Conservation (phyloP, 2,888 invertebrate species). For the Choristoneura rosaceana region DNA sequence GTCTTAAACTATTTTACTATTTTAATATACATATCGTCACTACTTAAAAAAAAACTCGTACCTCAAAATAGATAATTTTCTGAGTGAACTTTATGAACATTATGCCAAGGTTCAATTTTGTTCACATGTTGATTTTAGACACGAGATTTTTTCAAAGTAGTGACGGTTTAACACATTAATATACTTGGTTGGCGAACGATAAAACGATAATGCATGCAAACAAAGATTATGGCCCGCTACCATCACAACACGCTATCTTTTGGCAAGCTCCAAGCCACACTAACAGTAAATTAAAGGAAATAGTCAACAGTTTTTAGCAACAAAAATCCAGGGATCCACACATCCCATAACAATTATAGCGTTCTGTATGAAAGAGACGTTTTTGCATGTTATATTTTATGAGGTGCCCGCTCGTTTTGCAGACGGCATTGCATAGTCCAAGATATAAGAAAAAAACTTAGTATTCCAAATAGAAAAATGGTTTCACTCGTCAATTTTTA, state of each 20-base stretch:
- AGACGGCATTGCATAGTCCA: conserved; percentile 15
- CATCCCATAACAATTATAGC: conserved; percentile 42
- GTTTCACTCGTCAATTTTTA: too few relatives aligned
- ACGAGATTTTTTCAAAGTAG: too few relatives aligned
- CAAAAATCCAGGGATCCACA: conserved; percentile 38
- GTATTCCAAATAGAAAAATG: not conserved
- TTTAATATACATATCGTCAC: too few relatives aligned
- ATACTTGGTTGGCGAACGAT: not conserved
- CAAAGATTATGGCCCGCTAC: not conserved
- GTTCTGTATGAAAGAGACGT: conserved; percentile 36
- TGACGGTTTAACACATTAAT: not conserved
- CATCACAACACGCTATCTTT: conserved; percentile 31
- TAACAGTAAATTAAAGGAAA: conserved; percentile 36
- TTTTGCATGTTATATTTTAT: conserved; percentile 44
- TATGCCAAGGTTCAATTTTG: too few relatives aligned
- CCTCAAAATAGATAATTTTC: too few relatives aligned
- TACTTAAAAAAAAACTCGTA: too few relatives aligned
- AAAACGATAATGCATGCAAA: not conserved
- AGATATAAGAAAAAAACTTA: not conserved
- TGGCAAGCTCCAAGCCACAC: conserved; percentile 23
- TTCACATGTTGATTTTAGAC: too few relatives aligned
- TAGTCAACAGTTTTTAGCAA: conserved; percentile 39
- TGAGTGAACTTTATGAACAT: too few relatives aligned
- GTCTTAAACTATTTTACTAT: too few relatives aligned
- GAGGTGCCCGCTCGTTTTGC: conserved; percentile 40